A percentile compares a stretch with the other conserved stretches of the same genome.
Evolutionary conservation across 2,888 invertebrate genomes (phyloP).

Genomic region (Mythimna vitellina): DNA sequence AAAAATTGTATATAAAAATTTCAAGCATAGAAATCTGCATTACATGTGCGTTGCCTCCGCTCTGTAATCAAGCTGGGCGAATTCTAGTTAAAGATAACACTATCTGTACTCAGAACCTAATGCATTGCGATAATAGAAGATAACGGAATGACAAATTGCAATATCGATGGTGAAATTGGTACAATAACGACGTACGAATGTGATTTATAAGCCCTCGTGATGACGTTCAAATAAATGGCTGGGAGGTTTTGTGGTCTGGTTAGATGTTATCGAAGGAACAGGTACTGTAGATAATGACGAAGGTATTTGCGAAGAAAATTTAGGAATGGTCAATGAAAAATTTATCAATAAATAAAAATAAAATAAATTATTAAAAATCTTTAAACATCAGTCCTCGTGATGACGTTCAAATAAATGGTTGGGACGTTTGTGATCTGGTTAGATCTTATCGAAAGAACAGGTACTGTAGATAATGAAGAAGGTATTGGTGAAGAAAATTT

Average conservation of each 20-base stretch:
- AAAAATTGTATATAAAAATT: not conserved
- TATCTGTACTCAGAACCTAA: constrained; percentile 85
- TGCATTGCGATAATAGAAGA: constrained; percentile 82
- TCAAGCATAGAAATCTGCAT: constrained; percentile 52
- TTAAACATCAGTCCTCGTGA: constrained; percentile 29
- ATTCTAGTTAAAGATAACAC: constrained; percentile 81
- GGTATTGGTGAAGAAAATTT: not conserved
- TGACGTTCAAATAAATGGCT: constrained; percentile 38
- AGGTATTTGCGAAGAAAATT: not conserved
- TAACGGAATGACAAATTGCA: constrained; percentile 87
- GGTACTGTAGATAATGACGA: not conserved
- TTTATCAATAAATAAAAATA: not conserved
- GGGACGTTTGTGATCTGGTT: not conserved
- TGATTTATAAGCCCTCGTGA: constrained; percentile 53
- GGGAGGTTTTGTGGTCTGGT: not conserved
- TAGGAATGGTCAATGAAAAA: not conserved
- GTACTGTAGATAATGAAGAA: not conserved
- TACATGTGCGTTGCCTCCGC: constrained; percentile 48
- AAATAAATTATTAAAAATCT: too few relatives aligned
- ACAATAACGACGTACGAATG: constrained; percentile 56
- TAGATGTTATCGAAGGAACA: constrained; percentile 11
- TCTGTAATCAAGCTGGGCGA: constrained; percentile 66
- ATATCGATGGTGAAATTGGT: constrained; percentile 73
- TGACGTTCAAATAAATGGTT: constrained; percentile 38
- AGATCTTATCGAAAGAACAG: constrained; percentile 11